Percentiles rank a stretch among this genome's conserved stretches.
Evolutionary conservation across 2,113 vertebrate genomes (phyloP).

Genomic region (Saiga tatarica): DNA sequence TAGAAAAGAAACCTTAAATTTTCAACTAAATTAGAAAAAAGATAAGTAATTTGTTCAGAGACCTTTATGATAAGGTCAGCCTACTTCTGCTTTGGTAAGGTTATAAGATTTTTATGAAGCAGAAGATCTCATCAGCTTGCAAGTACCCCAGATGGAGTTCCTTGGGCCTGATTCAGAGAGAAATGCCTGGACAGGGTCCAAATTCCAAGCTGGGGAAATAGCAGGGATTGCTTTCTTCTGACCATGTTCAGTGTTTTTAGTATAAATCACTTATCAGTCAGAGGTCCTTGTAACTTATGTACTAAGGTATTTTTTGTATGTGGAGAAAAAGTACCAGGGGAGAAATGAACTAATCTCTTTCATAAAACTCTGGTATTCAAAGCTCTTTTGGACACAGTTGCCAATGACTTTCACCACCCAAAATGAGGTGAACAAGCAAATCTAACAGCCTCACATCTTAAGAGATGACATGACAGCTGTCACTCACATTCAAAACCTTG

Average conservation of each 20-base stretch:
- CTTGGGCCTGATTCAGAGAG: slow-evolving; percentile 79
- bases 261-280: slow-evolving; percentile 61
- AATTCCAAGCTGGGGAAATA: slow-evolving; percentile 75
- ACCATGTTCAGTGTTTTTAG: slow-evolving; percentile 68
- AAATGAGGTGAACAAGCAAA: background rate
- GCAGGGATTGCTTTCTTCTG: slow-evolving; percentile 72
- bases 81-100: slow-evolving; percentile 44
- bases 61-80: background rate
- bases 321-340: background rate
- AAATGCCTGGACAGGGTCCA: slow-evolving; percentile 77
- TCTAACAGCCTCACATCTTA: background rate
- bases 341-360: slow-evolving; percentile 54
- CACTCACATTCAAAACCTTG: slow-evolving; percentile 10
- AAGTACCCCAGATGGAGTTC: slow-evolving; percentile 76
- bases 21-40: slow-evolving; percentile 61
- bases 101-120: slow-evolving; percentile 67
- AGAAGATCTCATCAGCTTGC: slow-evolving; percentile 75
- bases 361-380: slow-evolving; percentile 46
- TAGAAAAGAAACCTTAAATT: slow-evolving; percentile 34
- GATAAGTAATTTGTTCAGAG: slow-evolving; percentile 18
- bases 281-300: slow-evolving; percentile 61
- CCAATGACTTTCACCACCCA: slow-evolving; percentile 41
- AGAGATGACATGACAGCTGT: slow-evolving; percentile 24
- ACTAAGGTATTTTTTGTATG: slow-evolving; percentile 64
- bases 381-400: slow-evolving; percentile 26